Percentiles rank a stretch among this genome's conserved stretches.
Evolutionary conservation across 2,888 invertebrate genomes (phyloP).

Genomic region (Sinhomidia bicolor): DNA sequence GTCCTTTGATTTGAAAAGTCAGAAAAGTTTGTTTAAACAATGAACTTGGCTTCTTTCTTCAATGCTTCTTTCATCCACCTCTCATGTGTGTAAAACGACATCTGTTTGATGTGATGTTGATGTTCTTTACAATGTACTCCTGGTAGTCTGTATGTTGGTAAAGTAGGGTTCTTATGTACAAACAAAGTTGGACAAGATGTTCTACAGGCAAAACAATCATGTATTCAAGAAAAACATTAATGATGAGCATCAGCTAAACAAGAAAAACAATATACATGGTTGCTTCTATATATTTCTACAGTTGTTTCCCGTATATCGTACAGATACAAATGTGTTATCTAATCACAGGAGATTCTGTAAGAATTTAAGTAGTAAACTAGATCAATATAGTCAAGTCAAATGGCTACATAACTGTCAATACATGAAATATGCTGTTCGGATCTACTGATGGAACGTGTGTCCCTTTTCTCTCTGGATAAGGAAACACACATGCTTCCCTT

Average conservation of each 20-base stretch:
- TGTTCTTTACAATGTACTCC: neutral
- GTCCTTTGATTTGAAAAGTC: neutral
- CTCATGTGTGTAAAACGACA: conserved; percentile 20
- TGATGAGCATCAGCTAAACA: conserved; percentile 45
- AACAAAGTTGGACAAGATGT: conserved; percentile 56
- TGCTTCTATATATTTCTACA: no score
- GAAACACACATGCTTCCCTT: neutral
- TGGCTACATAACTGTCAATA: conserved; percentile 31
- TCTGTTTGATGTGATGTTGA: conserved; percentile 46
- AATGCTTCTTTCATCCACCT: neutral
- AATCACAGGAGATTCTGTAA: conserved; percentile 2
- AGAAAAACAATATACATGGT: neutral
- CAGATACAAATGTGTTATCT: conserved; percentile 7
- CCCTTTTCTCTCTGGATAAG: neutral
- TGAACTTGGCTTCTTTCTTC: neutral
- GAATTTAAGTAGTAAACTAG: neutral
- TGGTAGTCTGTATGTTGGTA: neutral
- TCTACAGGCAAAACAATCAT: conserved; percentile 50
- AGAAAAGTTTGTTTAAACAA: neutral
- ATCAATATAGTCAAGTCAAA: conserved; percentile 21
- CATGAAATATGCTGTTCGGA: conserved; percentile 13
- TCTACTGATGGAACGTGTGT: conserved; percentile 32
- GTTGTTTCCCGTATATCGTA: neutral
- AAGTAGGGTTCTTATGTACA: conserved; percentile 8
- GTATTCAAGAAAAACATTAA: conserved; percentile 53